Percentiles rank a stretch among this genome's conserved stretches.
Evolutionary conservation across 64 coral and sea anemone genomes (phyloP).

Genomic region (Pocillopora verrucosa): DNA sequence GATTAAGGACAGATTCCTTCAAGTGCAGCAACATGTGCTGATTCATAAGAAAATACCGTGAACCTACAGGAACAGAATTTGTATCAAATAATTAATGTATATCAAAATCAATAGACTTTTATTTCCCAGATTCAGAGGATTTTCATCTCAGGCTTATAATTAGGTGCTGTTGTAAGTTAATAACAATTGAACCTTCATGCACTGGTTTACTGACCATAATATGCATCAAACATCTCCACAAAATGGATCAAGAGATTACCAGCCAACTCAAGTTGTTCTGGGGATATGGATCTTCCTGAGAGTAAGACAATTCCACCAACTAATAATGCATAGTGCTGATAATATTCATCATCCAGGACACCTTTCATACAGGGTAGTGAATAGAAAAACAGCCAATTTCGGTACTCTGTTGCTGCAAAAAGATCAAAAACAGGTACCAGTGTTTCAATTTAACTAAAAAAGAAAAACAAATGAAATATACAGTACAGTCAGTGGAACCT

Average conservation of each 20-base stretch:
- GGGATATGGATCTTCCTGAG: neutral
- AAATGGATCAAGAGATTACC: slow-evolving; percentile 9
- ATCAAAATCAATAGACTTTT: too few species aligned
- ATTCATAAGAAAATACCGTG: slow-evolving; percentile 14
- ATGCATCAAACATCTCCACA: slow-evolving; percentile 44
- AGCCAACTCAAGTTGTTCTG: neutral
- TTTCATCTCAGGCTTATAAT: too few species aligned
- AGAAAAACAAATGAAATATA: too few species aligned
- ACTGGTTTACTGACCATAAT: slow-evolving; percentile 22
- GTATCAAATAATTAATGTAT: neutral
- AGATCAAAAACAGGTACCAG: too few species aligned
- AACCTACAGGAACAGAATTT: neutral
- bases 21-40: slow-evolving; percentile 20
- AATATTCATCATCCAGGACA: slow-evolving; percentile 41
- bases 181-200: too few species aligned
- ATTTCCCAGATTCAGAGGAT: too few species aligned
- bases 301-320: slow-evolving; percentile 28
- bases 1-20: slow-evolving; percentile 3
- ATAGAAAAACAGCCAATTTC: slow-evolving; percentile 49
- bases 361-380: slow-evolving; percentile 57
- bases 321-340: slow-evolving; percentile 23
- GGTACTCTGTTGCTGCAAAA: slow-evolving; percentile 12
- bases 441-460: too few species aligned
- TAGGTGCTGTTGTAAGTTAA: too few species aligned
- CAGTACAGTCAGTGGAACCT: too few species aligned